A percentile compares a stretch with the other conserved stretches of the same genome.
These are phyloP conservation scores for Eupeodes corollae DNA, from an alignment of 1,140 invertebrate species.

Conservation along the genomic window DNA sequence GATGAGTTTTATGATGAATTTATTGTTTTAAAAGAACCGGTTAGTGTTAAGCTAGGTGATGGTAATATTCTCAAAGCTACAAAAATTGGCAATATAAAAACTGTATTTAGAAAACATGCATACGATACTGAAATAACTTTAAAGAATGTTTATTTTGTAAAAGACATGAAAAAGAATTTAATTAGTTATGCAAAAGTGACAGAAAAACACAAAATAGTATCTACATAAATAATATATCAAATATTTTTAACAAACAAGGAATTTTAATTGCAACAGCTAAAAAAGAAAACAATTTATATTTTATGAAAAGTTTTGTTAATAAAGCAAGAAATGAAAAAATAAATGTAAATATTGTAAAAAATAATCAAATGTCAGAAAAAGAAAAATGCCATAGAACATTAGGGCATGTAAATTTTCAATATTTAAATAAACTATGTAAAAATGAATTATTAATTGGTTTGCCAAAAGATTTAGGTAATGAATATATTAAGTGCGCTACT, in stretches of 20 bases:
- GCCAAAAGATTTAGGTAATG: conserved; percentile 11
- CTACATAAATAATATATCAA: neutral
- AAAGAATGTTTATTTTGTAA: conserved; percentile 1
- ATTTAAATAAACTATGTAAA: conserved; percentile 11
- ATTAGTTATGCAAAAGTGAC: conserved; percentile 1
- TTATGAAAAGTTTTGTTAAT: neutral
- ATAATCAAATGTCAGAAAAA: conserved; percentile 18
- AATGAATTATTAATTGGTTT: conserved; percentile 7
- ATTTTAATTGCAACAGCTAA: neutral
- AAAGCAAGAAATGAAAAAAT: neutral
- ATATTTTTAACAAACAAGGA: neutral
- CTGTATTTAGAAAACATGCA: conserved; percentile 15
- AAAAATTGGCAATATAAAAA: conserved; percentile 24
- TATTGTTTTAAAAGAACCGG: conserved; percentile 17
- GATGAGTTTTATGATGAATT: conserved; percentile 26
- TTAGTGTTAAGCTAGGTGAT: conserved; percentile 12
- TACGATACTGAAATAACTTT: conserved; percentile 5
- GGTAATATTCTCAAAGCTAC: conserved; percentile 23
- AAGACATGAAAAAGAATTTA: neutral
- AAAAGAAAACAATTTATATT: conserved; percentile 1
- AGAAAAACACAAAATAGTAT: neutral
- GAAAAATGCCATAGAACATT: conserved; percentile 19
- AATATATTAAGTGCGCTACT: conserved; percentile 18
- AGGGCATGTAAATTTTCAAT: conserved; percentile 15
- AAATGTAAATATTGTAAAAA: conserved; percentile 16